phyloP scores from a whole-genome alignment of 1,140 invertebrate genomes.

The Drosophila setifemur region DNA sequence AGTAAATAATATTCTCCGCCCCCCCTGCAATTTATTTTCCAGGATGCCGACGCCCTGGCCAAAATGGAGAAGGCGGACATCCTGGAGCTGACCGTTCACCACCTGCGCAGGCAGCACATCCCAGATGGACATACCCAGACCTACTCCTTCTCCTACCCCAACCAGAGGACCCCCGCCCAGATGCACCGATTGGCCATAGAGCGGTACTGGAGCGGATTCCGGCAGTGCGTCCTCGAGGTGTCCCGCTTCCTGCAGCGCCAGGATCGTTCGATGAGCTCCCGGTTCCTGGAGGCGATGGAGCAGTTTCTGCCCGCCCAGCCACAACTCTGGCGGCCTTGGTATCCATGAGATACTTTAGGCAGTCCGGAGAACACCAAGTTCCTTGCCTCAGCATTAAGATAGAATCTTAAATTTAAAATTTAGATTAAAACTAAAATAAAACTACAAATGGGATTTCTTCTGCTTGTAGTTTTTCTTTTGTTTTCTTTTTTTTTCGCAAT shows the following conservation, averaged over 20 bases:
- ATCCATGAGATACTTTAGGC: background rate
- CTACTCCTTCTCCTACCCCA: too few relatives aligned
- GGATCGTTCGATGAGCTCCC: background rate
- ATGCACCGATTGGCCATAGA: background rate
- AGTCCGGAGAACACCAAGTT: background rate
- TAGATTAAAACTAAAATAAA: background rate
- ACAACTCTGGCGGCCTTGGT: conserved; percentile 27
- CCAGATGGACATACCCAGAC: too few relatives aligned
- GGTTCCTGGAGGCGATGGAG: background rate
- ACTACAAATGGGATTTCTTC: background rate
- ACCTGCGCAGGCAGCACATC: conserved; percentile 88
- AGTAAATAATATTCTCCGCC: too few relatives aligned
- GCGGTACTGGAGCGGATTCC: conserved; percentile 24
- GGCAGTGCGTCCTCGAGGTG: conserved; percentile 21
- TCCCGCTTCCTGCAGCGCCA: conserved; percentile 2
- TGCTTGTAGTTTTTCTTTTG: conserved; percentile 12
- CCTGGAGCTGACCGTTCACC: conserved; percentile 92
- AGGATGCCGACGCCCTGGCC: conserved; percentile 88
- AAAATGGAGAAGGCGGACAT: conserved; percentile 96
- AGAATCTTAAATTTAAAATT: background rate
- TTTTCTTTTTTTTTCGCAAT: conserved; percentile 19
- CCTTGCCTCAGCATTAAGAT: background rate
- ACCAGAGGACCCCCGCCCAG: background rate
- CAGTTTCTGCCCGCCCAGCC: background rate
- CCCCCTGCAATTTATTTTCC: too few relatives aligned